Evolutionary conservation across 1,140 invertebrate genomes (phyloP).

Genomic region (Lethrus apterus): DNA sequence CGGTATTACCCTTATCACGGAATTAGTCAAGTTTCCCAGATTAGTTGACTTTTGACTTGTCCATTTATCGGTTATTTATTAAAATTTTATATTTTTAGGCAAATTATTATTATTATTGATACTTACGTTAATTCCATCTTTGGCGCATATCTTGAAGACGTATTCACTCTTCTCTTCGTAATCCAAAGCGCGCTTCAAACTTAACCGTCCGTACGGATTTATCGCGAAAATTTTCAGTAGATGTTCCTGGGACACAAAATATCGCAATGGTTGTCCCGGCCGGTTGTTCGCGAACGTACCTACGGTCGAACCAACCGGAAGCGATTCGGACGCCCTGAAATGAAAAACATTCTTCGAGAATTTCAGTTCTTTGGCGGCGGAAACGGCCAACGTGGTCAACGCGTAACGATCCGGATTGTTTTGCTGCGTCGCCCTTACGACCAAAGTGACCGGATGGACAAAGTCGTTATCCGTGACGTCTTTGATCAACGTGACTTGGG

Average conservation of each 20-base stretch:
- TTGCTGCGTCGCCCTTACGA: conserved; percentile 62
- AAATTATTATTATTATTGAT: not conserved
- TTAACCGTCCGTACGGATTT: conserved; percentile 70
- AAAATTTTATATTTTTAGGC: conserved; percentile 4
- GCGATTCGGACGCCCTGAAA: conserved; percentile 67
- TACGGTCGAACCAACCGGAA: conserved; percentile 63
- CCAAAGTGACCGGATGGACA: conserved; percentile 63
- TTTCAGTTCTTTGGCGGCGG: conserved; percentile 35
- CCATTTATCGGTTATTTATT: too few species aligned
- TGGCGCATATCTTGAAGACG: conserved; percentile 72
- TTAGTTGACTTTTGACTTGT: too few species aligned
- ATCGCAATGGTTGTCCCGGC: conserved; percentile 51
- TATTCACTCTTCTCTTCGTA: conserved; percentile 69
- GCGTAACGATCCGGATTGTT: conserved; percentile 85
- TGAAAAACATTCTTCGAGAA: conserved; percentile 71
- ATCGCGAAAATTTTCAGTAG: conserved; percentile 65
- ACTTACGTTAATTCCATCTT: conserved; percentile 69
- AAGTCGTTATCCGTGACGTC: conserved; percentile 55
- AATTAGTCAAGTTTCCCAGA: too few species aligned
- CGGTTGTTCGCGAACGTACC: conserved; percentile 53
- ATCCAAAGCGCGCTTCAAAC: conserved; percentile 68
- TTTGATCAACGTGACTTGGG: conserved; percentile 50
- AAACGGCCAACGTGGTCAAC: conserved; percentile 68
- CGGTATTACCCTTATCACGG: too few species aligned
- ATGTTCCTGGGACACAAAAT: conserved; percentile 55